Base-by-base conservation (phyloP, 2,113 vertebrate genomes). In the Desmodus rotundus region DNA sequence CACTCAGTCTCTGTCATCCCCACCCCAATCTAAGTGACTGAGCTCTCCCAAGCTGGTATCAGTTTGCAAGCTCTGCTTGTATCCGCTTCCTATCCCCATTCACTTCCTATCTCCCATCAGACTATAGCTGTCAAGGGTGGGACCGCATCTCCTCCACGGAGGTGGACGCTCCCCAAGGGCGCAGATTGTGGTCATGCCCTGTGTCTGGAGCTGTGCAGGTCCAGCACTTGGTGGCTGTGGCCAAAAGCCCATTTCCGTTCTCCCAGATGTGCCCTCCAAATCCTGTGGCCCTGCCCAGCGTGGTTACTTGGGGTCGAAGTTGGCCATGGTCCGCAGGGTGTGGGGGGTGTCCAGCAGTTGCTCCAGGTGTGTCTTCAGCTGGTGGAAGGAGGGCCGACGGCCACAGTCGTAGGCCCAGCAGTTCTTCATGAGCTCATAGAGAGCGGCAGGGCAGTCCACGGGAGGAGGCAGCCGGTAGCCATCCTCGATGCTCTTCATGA, bases 371-470 rank as follows among this genome's bases (percentile, higher is more conserved):
- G 98, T 97, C 70, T 97, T 97, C 54, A 99, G 98, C 87, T 98
- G 98, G 67, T 98, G 98, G 87, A 99, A 99, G 73, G 97, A 98
- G 52, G 98, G 98, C 81, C 99, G 97, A 28, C 97, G 97, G 28
- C 85, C 58, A 4, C 97, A 93, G 26, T 99, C 98, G 0, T 98
- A 98, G 0, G 98, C 97, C 99, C 99, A 99, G 91, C 99, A 99
- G 89, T 96, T 98, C 96, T 99, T 98, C 99, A 99, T 99, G 58
- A 99, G 98, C 7, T 99, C 98, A 0, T 99, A 99, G 45, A 99
- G 98, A 26, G 98, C 97, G 22, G 98, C 98, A 0, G 99, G 99
- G 89, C 99, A 99, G 92, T 99, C 99, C 63, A 99, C 97, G 0
- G 99, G 99, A 0, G 99, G 98, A 5, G 99, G 99, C 0, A 99